A percentile compares a stretch with the other conserved stretches of the same genome.
Conservation (phyloP, 2,888 invertebrate species). For the Clivina fossor region DNA sequence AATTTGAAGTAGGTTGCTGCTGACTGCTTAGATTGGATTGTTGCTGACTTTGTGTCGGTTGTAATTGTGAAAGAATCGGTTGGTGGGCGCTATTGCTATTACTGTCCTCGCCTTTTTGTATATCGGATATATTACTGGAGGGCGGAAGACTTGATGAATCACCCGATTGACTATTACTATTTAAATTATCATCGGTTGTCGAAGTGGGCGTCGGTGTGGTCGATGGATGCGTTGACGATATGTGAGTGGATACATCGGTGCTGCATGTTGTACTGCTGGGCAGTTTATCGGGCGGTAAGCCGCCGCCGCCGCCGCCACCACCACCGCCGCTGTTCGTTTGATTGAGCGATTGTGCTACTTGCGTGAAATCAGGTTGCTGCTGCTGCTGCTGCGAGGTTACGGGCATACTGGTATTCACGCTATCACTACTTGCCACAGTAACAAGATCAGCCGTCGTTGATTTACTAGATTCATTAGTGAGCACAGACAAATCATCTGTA, state of each 20-base stretch:
- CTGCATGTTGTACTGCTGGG: slow-evolving; percentile 51
- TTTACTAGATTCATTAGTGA: slow-evolving; percentile 44
- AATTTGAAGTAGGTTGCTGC: slow-evolving; percentile 35
- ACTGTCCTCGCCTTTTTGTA: slow-evolving; percentile 45
- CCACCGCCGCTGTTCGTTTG: slow-evolving; percentile 4
- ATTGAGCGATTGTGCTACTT: slow-evolving; percentile 30
- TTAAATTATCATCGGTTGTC: slow-evolving; percentile 46
- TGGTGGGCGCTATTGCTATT: slow-evolving; percentile 48
- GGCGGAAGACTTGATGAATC: slow-evolving; percentile 48
- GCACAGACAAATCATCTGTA: slow-evolving; percentile 47
- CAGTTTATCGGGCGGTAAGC: slow-evolving; percentile 49
- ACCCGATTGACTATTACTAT: slow-evolving; percentile 46
- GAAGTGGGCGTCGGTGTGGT: slow-evolving; percentile 53
- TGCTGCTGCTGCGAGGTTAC: slow-evolving; percentile 37
- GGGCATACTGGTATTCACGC: slow-evolving; percentile 48
- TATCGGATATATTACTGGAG: slow-evolving; percentile 46
- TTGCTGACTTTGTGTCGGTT: slow-evolving; percentile 53
- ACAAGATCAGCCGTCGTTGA: slow-evolving; percentile 35
- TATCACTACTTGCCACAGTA: slow-evolving; percentile 40
- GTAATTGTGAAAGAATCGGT: slow-evolving; percentile 51
- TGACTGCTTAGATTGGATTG: slow-evolving; percentile 43
- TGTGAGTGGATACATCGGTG: slow-evolving; percentile 44
- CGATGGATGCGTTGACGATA: slow-evolving; percentile 51
- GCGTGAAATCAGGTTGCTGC: slow-evolving; percentile 37
- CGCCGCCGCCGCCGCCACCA: no score